Evolutionary conservation across 2,113 vertebrate species (phyloP), one percentile per base, ranked within the genome.

Genomic region (Heteronetta atricapilla): DNA sequence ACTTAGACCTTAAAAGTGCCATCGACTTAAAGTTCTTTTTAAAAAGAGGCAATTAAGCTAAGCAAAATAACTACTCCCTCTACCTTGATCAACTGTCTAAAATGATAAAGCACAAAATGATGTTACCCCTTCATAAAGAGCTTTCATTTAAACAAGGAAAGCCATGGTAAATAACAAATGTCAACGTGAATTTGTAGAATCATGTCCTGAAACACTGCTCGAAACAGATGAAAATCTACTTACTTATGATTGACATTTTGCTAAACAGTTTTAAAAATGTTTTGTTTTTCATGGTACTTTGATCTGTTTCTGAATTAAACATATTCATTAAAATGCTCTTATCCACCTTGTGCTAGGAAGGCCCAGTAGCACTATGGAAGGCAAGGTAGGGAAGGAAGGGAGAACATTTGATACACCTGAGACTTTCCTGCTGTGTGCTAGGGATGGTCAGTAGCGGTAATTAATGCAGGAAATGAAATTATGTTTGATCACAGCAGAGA

Each of bases 311-410:
- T 52, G 55, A 28, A 33, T 52, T 50, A 58, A 63, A 34, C 33
- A 28, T 13, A 5, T 16, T 87, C 13, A 28, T 67, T 74, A 52
- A 29, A 82, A 28, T 74, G 25, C 29, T 21, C 1, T 55, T 53
- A 52, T 25, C 15, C 18, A 59, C 19, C 4, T 33, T 3, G 36
- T n/a, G 26, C 8, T 25, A 7, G 46, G 21, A n/a, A 36, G 87
- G 18, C 38, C 18, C 0, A 1, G 10, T 2, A 14, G 52, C 38
- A 2, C 18, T 21, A 31, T 2, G 8, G 66, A n/a, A 31, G 40
- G 23, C 55, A 26, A 17, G n/a, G 34, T 17, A 2, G 26, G 33
- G 17, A 33, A 8, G 38, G 38, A 36, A 31, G 12, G 55, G 26
- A 50, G 46, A 36, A 62, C 20, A 8, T 36, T 48, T 60, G 33